Evolutionary conservation across 2,888 invertebrate species (phyloP).

Genomic region (Dorcus parallelipipedus): DNA sequence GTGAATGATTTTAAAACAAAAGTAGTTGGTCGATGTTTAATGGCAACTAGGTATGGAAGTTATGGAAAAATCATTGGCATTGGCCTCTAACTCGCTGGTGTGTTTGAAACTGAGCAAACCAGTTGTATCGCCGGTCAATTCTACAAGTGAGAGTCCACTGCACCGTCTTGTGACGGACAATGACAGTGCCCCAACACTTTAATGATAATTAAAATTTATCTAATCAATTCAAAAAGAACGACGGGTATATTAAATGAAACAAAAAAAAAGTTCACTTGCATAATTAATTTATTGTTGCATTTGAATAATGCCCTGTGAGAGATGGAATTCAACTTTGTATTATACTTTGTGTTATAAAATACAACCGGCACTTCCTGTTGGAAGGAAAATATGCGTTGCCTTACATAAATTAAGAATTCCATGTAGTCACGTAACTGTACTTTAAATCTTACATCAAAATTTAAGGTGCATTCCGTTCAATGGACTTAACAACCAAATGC

Average conservation of each 20-base stretch:
- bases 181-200: conserved; percentile 7
- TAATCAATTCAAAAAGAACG: neutral
- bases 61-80: neutral
- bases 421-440: neutral
- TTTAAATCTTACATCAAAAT: neutral
- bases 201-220: neutral
- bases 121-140: conserved; percentile 2
- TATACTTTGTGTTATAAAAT: neutral
- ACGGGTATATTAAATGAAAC: neutral
- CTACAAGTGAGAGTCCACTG: conserved; percentile 13
- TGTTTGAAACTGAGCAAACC: conserved; percentile 5
- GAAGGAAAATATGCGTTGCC: neutral
- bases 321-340: neutral
- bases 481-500: neutral
- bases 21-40: neutral
- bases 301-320: neutral
- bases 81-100: no score
- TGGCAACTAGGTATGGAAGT: neutral
- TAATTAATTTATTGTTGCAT: neutral
- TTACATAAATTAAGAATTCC: neutral
- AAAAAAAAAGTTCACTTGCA: neutral
- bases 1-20: no score
- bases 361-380: neutral
- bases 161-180: conserved; percentile 12
- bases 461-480: neutral